Base-by-base conservation (phyloP, 2,888 invertebrate species). In the Herminia tarsipennalis region DNA sequence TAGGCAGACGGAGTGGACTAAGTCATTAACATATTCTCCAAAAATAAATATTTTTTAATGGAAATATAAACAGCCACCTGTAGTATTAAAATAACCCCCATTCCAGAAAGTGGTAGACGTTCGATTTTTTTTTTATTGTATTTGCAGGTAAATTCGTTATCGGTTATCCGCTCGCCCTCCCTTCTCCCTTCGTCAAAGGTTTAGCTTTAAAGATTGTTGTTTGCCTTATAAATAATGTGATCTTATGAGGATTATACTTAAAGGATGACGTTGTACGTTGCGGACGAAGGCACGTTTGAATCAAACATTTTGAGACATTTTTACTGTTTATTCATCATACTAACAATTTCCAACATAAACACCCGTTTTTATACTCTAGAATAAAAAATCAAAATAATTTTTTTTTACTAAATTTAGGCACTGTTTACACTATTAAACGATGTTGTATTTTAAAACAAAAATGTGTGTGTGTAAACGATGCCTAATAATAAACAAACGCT, bases 201-300 rank as follows among this genome's bases (percentile, higher is more conserved):
- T 88, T 89, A 91, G 90, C 90, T 90, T 90, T 90, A 90, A 90
- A 81, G 68, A 89, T 89, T 90, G 89, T 91, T 89, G 89, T 91
- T 90, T 90, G 91, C 90, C 91, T 91, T 91, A 89, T 83, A 83
- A 82, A 83, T 85, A 91, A 88, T 90, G 90, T 91, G 91, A 90
- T 91, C 88, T 89, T 90, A 87, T 87, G 90, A 90, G 82, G 86
- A 83, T 83, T 89, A 83, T 88, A 88, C 83, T 83, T 81, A 78
- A 88, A 83, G 80, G 86, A 76, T 83, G 78, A 80, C 74, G 73
- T 74, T 70, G 73, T 69, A 54, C 63, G 76, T 69, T 71, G 83
- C 74, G 74, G 63, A 52, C 76, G 79, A 72, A 73, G 73, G 56
- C 45, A 2, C 46, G 55, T 46, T 48, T 53, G 43, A 13, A 10